Percentiles rank a stretch among this genome's conserved stretches.
phyloP scores from a whole-genome alignment of 2,113 vertebrate species.

The Amblyopsis rosae region DNA sequence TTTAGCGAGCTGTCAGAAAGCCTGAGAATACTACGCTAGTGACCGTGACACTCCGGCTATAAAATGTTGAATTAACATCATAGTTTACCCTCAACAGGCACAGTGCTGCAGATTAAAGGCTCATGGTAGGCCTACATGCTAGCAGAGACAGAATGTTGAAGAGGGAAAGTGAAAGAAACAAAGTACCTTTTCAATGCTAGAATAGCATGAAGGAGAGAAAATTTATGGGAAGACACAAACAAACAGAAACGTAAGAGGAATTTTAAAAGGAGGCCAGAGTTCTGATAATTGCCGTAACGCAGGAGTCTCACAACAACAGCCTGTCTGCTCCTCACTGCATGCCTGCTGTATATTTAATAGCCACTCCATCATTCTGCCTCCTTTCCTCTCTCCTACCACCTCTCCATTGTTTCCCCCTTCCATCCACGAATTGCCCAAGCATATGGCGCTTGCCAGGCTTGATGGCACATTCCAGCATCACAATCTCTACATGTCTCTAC shows the following conservation, averaged over 20 bases:
- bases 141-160: neutral
- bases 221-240: neutral
- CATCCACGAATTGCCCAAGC: conserved; percentile 65
- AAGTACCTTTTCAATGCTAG: conserved; percentile 5
- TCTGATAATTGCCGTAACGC: conserved; percentile 75
- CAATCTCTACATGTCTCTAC: conserved; percentile 80
- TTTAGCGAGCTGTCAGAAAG: conserved; percentile 78
- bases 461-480: conserved; percentile 73
- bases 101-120: too few relatives aligned
- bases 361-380: conserved; percentile 76
- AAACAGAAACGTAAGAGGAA: conserved; percentile 21
- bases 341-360: conserved; percentile 80
- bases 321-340: conserved; percentile 51
- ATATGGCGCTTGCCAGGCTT: conserved; percentile 80
- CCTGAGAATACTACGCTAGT: neutral
- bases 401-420: conserved; percentile 41
- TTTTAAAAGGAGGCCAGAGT: conserved; percentile 11
- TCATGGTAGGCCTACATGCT: conserved; percentile 9
- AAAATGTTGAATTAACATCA: conserved; percentile 71
- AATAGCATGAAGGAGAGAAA: conserved; percentile 10
- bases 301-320: conserved; percentile 85
- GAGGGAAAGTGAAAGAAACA: neutral
- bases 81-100: conserved; percentile 38
- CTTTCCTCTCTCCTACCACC: conserved; percentile 29
- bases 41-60: conserved; percentile 40